A percentile compares a stretch with the other conserved stretches of the same genome.
Conservation (phyloP, 2,113 vertebrate species). For the Mohoua ochrocephala region DNA sequence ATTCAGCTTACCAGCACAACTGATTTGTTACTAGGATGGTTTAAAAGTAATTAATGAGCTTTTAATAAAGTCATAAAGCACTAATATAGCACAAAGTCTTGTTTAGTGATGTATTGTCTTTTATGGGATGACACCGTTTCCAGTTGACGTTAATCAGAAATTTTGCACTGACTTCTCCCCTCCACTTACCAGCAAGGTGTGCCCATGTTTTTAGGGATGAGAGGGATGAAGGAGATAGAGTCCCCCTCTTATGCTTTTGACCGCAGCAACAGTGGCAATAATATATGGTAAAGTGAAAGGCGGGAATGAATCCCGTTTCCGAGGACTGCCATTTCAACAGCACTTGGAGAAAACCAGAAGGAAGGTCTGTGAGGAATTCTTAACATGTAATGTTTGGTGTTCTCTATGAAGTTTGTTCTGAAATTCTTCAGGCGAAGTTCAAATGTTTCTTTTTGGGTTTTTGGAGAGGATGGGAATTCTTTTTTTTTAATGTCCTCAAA, state of each 20-base stretch:
- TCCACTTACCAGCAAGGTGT: neutral
- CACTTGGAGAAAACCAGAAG: neutral
- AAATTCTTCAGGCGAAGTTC: neutral
- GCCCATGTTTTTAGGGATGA: neutral
- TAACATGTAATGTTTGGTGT: neutral
- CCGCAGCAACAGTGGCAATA: neutral
- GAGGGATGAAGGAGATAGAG: neutral
- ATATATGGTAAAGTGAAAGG: neutral
- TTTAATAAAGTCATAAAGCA: neutral
- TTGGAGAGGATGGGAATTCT: neutral
- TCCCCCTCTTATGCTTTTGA: neutral
- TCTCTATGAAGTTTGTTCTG: neutral
- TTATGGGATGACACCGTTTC: fast-evolving
- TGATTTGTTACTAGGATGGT: neutral
- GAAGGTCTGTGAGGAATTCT: neutral
- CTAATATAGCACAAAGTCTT: neutral
- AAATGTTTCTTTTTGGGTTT: neutral
- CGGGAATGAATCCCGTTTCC: neutral
- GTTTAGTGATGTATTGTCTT: neutral
- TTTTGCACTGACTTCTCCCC: neutral
- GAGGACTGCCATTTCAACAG: neutral
- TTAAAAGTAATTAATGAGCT: neutral
- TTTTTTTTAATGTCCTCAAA: neutral
- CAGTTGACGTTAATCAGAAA: neutral
- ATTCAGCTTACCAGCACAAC: neutral